Conservation (phyloP, 2,113 vertebrate genomes). For the Rissa tridactyla region DNA sequence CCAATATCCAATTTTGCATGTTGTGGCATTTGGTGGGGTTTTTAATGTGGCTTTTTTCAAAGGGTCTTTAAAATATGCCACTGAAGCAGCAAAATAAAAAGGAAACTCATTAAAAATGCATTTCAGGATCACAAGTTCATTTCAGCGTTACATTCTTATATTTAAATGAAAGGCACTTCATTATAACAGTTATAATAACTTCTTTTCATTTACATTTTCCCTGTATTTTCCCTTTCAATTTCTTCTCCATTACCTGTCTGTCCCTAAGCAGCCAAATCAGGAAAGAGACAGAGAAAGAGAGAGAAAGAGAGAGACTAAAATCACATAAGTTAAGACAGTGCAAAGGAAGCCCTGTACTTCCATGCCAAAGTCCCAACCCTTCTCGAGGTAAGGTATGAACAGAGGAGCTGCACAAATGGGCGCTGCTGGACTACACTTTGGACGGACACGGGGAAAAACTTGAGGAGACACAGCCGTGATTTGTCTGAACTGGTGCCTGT, state of each 20-base stretch:
- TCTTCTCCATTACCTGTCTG: slow-evolving; percentile 98
- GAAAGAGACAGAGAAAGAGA: slow-evolving; percentile 76
- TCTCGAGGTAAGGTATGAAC: not conserved
- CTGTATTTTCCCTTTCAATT: slow-evolving; percentile 93
- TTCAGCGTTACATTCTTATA: slow-evolving; percentile 99
- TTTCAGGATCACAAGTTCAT: slow-evolving; percentile 99
- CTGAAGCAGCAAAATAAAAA: slow-evolving; percentile 99
- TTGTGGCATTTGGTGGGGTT: slow-evolving; percentile 98
- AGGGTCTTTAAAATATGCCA: slow-evolving; percentile 98
- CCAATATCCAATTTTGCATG: slow-evolving; percentile 98
- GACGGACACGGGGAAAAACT: not conserved
- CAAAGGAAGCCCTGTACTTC: slow-evolving; percentile 32
- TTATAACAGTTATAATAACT: slow-evolving; percentile 99
- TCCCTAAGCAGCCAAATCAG: slow-evolving; percentile 83
- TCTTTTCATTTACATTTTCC: slow-evolving; percentile 99
- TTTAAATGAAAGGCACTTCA: slow-evolving; percentile 99
- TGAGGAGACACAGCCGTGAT: not conserved
- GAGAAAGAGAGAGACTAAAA: slow-evolving; percentile 43
- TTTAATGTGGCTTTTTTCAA: slow-evolving; percentile 96
- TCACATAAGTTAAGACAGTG: slow-evolving; percentile 67
- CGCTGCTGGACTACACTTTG: not conserved
- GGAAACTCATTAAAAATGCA: slow-evolving; percentile 99
- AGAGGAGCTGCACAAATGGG: not conserved
- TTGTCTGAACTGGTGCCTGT: not conserved
- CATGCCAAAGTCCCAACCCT: not conserved